Evolutionary conservation across 2,113 vertebrate genomes (phyloP).

Genomic region (Petaurus breviceps): DNA sequence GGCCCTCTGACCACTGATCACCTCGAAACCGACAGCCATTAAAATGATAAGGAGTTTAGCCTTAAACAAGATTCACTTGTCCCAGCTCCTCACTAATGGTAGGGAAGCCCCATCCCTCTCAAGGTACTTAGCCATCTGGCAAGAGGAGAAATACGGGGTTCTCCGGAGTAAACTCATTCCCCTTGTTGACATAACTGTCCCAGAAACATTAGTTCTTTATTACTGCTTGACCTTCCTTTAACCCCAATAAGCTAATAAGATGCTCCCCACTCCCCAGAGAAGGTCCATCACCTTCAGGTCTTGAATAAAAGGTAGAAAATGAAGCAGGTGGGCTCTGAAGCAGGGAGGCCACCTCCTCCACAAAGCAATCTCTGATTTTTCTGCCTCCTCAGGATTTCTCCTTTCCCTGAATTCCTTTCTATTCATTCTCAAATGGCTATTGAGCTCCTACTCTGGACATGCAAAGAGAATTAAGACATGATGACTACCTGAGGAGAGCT

Average conservation of each 20-base stretch:
- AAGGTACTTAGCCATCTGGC: not conserved
- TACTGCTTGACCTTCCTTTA: not conserved
- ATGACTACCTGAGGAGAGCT: not conserved
- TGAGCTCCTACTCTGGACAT: not conserved
- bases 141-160: slow-evolving; percentile 12
- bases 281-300: not conserved
- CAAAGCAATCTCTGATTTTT: not conserved
- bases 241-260: not conserved
- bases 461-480: not conserved
- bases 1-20: slow-evolving; percentile 18
- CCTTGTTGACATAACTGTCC: slow-evolving; percentile 23
- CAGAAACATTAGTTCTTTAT: not conserved
- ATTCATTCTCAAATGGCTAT: not conserved
- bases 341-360: not conserved
- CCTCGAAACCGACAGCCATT: slow-evolving; percentile 7
- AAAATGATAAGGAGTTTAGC: slow-evolving; percentile 45
- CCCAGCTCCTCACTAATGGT: slow-evolving; percentile 34
- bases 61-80: slow-evolving; percentile 40
- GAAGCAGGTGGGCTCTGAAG: not conserved
- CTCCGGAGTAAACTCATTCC: not conserved
- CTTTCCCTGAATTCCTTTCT: not conserved
- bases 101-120: slow-evolving; percentile 18
- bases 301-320: not conserved
- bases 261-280: not conserved
- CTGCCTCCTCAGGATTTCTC: not conserved